Evolutionary conservation across 2,797 vertebrate species (phyloP).

Genomic region (Mustela erminea): DNA sequence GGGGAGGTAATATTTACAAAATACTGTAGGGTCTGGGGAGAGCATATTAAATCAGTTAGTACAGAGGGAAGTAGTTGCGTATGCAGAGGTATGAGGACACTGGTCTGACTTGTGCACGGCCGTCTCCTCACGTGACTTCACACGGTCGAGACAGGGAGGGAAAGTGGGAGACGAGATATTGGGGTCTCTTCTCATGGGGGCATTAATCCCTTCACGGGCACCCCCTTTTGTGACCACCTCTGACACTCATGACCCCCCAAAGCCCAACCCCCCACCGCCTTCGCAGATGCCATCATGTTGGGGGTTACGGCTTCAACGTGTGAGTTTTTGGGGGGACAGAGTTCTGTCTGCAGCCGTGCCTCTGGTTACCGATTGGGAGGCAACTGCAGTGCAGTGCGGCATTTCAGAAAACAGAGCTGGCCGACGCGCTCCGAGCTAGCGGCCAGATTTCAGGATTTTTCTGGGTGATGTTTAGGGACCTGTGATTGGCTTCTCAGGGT

Average conservation of each 20-base stretch:
- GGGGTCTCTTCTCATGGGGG: background rate
- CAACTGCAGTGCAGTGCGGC: rapidly evolving
- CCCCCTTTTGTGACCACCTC: background rate
- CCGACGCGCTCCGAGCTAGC: rapidly evolving
- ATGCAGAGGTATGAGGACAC: background rate
- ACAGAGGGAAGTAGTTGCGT: background rate
- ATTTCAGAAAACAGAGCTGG: background rate
- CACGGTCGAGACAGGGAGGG: rapidly evolving
- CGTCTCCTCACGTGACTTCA: background rate
- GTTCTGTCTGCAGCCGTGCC: rapidly evolving
- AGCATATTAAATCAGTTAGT: background rate
- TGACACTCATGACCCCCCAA: too few species aligned
- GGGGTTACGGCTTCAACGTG: rapidly evolving
- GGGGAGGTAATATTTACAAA: background rate
- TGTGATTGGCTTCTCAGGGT: too few species aligned
- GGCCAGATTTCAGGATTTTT: background rate
- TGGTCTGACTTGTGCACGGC: background rate
- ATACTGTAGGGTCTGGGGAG: background rate
- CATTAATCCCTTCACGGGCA: rapidly evolving
- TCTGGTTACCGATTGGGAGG: background rate
- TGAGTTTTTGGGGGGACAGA: rapidly evolving
- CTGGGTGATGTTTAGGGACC: background rate
- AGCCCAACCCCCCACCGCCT: background rate
- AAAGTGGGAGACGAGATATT: too few species aligned
- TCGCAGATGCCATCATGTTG: rapidly evolving